Base-by-base conservation (phyloP, 92 coral and sea anemone species). In the Blastomussa wellsi region DNA sequence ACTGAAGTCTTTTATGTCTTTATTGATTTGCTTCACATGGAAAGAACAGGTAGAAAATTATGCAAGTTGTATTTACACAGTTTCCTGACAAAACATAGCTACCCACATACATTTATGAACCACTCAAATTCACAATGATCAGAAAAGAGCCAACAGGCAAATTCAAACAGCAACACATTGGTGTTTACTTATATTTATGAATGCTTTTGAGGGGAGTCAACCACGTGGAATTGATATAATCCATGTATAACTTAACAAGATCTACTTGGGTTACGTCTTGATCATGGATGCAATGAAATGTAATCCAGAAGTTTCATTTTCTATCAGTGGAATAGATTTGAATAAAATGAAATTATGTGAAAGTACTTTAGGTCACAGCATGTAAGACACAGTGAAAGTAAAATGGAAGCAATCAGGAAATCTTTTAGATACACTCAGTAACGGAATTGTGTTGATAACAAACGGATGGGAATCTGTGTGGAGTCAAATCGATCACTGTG, bases 141-240 rank as follows among this genome's bases (percentile, higher is more conserved):
- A 68, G 14, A 8, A 31, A 68, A 35, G 74, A 37, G 41, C 47
- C 10, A 33, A 12, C 5, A 68, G 32, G 24, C 74, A 68, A 35
- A 68, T 35, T 68, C 33, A 33, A 32, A 15, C 24, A 69, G 0
- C 72, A 59, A 64, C 73, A 32, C 26, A 72, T 12, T 19, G 24
- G 6, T 38, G 44, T 36, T 19, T 33, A 69, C 3, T 24, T 51
- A 4, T 57, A 17, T 57, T 57, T 57, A n/a, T 8, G 35, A 38
- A 81, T 81, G 66, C 67, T 81, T 52, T 51, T 7, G 14, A 26
- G 19, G 68, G 78, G 67, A 31, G 52, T 49, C 5, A 49, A 71
- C 78, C 86, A 82, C 78, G 62, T 82, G 86, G 86, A 72, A 71
- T 72, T 68, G 69, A 71, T 33, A 32, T 26, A 71, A 71, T 82